phyloP scores from a whole-genome alignment of 2,797 vertebrate species.

The Sebastes taczanowskii region DNA sequence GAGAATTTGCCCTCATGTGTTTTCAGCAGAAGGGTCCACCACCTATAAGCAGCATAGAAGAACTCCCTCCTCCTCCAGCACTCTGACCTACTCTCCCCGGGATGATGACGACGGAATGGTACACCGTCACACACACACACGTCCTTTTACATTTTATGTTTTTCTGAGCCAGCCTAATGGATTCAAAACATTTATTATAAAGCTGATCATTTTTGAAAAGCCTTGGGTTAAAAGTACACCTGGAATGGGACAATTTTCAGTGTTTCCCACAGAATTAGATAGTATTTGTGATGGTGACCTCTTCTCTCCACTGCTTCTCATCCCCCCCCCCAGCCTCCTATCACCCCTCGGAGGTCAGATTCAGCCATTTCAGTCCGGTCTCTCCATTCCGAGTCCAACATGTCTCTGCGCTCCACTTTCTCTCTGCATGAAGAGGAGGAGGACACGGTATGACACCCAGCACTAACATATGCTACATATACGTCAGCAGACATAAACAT shows the following conservation, averaged over 20 bases:
- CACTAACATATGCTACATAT: background rate
- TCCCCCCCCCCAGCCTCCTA: conserved; percentile 83
- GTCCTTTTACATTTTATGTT: background rate
- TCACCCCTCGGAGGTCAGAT: conserved; percentile 93
- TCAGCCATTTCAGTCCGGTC: conserved; percentile 97
- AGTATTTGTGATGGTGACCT: background rate
- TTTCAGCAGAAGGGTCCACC: conserved; percentile 86
- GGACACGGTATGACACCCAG: conserved; percentile 85
- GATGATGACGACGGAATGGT: conserved; percentile 98
- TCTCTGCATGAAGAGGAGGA: conserved; percentile 98
- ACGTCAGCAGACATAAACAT: background rate
- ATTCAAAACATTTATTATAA: background rate
- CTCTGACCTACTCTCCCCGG: conserved; percentile 91
- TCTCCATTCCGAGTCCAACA: conserved; percentile 97
- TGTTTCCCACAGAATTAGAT: background rate
- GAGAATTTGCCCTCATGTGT: background rate
- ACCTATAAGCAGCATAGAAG: conserved; percentile 95
- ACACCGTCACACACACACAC: conserved; percentile 26
- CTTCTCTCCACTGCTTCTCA: background rate
- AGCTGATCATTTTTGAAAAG: background rate
- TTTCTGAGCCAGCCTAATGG: background rate
- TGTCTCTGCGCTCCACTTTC: conserved; percentile 97
- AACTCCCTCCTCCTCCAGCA: conserved; percentile 96
- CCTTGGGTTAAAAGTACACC: background rate
- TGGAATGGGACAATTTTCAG: background rate